A percentile compares a stretch with the other conserved stretches of the same genome.
phyloP scores from a whole-genome alignment of 2,888 invertebrate species.

The Entomobrya proxima region DNA sequence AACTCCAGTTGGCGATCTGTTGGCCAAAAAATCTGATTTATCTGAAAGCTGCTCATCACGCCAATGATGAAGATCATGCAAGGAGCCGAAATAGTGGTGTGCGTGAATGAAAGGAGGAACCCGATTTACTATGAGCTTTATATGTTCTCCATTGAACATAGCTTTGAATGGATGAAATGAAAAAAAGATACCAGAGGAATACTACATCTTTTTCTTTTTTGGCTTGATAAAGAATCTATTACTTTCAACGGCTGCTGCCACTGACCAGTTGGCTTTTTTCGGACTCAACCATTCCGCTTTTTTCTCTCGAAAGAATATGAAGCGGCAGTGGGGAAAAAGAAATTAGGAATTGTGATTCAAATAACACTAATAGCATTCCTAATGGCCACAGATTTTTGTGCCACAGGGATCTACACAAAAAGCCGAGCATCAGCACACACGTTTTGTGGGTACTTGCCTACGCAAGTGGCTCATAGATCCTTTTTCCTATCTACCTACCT shows the following conservation, averaged over 20 bases:
- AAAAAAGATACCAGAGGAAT: constrained; percentile 33
- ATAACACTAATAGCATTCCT: constrained; percentile 57
- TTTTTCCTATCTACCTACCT: background rate
- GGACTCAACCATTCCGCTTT: background rate
- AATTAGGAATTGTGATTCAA: constrained; percentile 65
- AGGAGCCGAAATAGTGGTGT: background rate
- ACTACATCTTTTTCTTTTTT: background rate
- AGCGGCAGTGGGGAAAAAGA: constrained; percentile 50
- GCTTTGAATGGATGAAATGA: background rate
- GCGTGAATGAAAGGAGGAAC: constrained; percentile 7
- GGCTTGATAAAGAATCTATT: constrained; percentile 6
- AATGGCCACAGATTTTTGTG: constrained; percentile 35
- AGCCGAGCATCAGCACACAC: background rate
- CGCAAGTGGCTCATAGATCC: background rate
- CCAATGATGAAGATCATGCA: constrained; percentile 53
- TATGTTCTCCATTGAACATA: background rate
- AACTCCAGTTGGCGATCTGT: constrained; percentile 61
- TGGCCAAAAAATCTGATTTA: constrained; percentile 51
- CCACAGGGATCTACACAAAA: background rate
- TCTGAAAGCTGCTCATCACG: constrained; percentile 6
- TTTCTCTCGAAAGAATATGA: constrained; percentile 17
- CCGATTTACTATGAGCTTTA: constrained; percentile 29
- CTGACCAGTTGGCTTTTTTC: constrained; percentile 32
- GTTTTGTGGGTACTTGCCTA: background rate
- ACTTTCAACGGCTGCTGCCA: too few relatives aligned